A percentile compares a stretch with the other conserved stretches of the same genome.
Evolutionary conservation across 2,113 vertebrate species (phyloP).

Genomic region (Greenwoodochromis staneri): DNA sequence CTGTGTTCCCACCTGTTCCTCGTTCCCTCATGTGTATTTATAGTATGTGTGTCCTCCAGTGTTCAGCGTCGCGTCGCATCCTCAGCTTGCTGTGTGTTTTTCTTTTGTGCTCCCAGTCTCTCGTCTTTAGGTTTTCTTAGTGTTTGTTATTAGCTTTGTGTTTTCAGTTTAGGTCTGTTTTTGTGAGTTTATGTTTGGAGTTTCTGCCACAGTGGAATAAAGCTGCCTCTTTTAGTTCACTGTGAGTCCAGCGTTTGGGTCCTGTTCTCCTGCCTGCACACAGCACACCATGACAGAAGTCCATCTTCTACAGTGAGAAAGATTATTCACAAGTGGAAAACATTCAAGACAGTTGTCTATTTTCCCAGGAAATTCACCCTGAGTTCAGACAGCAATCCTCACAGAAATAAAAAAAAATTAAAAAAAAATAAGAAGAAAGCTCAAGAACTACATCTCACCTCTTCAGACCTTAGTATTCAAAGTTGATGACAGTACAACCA

Average conservation of each 20-base stretch:
- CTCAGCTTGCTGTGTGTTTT: accelerated
- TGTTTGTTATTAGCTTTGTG: not conserved
- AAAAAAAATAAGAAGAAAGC: not conserved
- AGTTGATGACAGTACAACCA: not conserved
- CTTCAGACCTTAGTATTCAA: not conserved
- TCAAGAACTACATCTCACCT: not conserved
- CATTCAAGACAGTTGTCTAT: not conserved
- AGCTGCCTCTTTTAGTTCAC: not conserved
- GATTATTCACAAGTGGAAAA: not conserved
- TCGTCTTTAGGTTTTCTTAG: accelerated
- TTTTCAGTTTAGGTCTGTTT: not conserved
- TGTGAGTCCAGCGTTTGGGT: not conserved
- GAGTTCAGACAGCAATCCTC: not conserved
- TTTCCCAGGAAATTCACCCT: not conserved
- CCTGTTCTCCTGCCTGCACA: not conserved
- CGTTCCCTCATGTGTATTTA: not conserved
- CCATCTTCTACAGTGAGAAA: not conserved
- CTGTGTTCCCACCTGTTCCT: not conserved
- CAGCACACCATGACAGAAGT: not conserved
- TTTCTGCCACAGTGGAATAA: not conserved
- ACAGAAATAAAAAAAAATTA: accelerated
- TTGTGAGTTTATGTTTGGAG: not conserved
- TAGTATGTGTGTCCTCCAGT: not conserved
- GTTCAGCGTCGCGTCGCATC: accelerated
- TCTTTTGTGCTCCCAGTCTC: not conserved